Conservation (phyloP, 2,888 invertebrate genomes). For the Ditula angustiorana region DNA sequence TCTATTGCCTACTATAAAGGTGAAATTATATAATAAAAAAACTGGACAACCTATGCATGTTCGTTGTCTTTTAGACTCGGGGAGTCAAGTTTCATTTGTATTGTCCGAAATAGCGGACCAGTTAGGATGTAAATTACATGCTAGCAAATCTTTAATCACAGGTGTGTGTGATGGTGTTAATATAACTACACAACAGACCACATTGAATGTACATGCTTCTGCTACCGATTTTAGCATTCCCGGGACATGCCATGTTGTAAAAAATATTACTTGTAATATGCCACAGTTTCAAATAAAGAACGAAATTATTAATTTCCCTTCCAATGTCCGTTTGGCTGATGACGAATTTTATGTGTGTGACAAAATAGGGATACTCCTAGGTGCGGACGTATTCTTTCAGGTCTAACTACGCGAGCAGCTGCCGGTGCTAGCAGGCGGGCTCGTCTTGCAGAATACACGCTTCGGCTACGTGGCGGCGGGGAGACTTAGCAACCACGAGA, state of each 20-base stretch:
- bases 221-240: not conserved
- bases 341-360: not conserved
- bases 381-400: not conserved
- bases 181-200: not conserved
- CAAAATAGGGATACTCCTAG: not conserved
- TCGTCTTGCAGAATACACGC: constrained; percentile 6
- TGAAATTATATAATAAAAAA: not conserved
- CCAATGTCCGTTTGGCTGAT: constrained; percentile 7
- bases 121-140: not conserved
- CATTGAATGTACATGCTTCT: not conserved
- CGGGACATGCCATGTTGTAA: constrained; percentile 1
- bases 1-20: not conserved
- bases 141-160: not conserved
- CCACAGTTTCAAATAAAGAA: not conserved
- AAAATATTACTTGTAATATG: constrained; percentile 5
- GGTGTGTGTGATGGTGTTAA: constrained; percentile 13
- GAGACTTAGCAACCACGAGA: not conserved
- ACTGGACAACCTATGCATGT: not conserved
- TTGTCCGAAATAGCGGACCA: not conserved
- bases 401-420: not conserved
- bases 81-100: constrained; percentile 14
- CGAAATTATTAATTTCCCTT: not conserved
- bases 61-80: not conserved
- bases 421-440: not conserved
- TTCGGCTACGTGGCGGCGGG: constrained; percentile 13